These are phyloP conservation scores for Bombus soroeensis DNA, from an alignment of 1,140 invertebrate genomes.

Conservation along the genomic window DNA sequence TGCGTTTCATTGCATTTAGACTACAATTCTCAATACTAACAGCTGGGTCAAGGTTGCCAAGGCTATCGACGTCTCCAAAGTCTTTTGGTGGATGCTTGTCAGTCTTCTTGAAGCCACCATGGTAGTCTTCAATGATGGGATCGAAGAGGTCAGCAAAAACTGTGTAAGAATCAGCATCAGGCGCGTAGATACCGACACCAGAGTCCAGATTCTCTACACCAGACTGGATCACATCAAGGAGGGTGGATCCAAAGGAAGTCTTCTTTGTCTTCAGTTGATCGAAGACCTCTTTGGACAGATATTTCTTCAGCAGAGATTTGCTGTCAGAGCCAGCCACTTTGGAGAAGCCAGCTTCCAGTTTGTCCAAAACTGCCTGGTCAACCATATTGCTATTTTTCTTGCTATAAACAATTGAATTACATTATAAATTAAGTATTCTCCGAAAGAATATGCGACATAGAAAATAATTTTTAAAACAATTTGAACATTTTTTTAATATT, in stretches of 20 bases:
- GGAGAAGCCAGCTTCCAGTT: constrained; percentile 94
- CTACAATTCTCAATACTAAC: constrained; percentile 76
- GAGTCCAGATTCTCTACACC: constrained; percentile 95
- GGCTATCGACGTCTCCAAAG: constrained; percentile 95
- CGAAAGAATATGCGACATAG: neutral
- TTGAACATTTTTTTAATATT: neutral
- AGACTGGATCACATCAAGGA: constrained; percentile 96
- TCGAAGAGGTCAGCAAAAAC: constrained; percentile 96
- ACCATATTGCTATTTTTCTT: constrained; percentile 90
- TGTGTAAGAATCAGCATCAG: constrained; percentile 96
- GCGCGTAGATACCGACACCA: constrained; percentile 97
- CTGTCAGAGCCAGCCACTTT: constrained; percentile 94
- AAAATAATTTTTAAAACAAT: neutral
- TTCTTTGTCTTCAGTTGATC: constrained; percentile 95
- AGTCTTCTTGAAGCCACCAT: constrained; percentile 95
- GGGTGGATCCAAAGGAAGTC: constrained; percentile 94
- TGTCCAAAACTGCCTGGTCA: constrained; percentile 93
- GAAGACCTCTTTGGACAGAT: constrained; percentile 94
- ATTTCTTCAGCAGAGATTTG: constrained; percentile 97
- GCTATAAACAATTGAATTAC: constrained; percentile 77
- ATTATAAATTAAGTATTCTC: neutral
- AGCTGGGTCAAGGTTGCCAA: constrained; percentile 95
- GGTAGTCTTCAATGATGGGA: constrained; percentile 98
- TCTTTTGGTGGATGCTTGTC: constrained; percentile 96
- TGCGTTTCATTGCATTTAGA: neutral